Conservation (phyloP, 92 coral and sea anemone genomes). For the Zoanthus solanderi region DNA sequence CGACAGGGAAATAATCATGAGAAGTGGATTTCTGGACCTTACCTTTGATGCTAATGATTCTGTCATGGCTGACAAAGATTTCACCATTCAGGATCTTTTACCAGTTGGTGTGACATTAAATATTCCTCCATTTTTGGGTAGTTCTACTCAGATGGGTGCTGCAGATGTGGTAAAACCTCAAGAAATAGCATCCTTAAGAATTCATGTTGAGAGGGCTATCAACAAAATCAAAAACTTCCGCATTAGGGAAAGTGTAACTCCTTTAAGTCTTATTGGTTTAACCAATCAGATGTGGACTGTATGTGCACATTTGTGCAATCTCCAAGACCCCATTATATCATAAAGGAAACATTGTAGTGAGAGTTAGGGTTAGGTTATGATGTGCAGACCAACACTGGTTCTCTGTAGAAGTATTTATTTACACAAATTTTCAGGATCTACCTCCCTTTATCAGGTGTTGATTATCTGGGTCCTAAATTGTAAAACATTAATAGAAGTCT, state of each 20-base stretch:
- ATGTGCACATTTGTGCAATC: constrained; percentile 59
- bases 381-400: constrained; percentile 15
- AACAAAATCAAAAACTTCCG: too few relatives aligned
- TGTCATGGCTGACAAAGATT: constrained; percentile 67
- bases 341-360: constrained; percentile 12
- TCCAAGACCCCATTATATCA: constrained; percentile 50
- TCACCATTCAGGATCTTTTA: constrained; percentile 51
- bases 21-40: constrained; percentile 53
- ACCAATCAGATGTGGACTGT: constrained; percentile 66
- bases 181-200: constrained; percentile 49
- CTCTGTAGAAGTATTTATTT: constrained; percentile 17
- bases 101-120: constrained; percentile 59
- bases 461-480: neutral
- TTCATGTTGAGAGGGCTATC: constrained; percentile 37
- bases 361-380: constrained; percentile 2
- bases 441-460: constrained; percentile 8
- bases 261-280: neutral
- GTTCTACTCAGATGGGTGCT: constrained; percentile 47
- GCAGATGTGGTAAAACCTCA: constrained; percentile 59
- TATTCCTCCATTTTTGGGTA: constrained; percentile 57
- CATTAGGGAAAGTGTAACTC: too few relatives aligned
- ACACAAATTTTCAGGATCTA: constrained; percentile 8
- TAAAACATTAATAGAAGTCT: constrained; percentile 13
- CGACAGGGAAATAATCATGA: constrained; percentile 57
- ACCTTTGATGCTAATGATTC: constrained; percentile 50